Evolutionary conservation across 2,113 vertebrate genomes (phyloP).

Genomic region (Malurus alboscapulatus): DNA sequence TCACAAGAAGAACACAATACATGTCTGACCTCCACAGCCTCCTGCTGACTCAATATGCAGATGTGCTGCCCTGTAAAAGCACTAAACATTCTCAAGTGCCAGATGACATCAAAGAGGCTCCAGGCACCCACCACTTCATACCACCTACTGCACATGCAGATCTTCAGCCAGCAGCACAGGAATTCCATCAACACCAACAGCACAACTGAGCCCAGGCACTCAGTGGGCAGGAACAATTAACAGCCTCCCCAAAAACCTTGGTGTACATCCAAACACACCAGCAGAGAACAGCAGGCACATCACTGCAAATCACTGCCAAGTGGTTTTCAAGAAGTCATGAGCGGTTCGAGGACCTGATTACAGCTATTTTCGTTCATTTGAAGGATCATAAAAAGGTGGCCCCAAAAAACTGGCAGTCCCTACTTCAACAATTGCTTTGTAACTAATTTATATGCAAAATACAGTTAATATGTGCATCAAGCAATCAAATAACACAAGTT

Average conservation of each 20-base stretch:
- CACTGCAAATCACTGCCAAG: not conserved
- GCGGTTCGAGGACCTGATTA: not conserved
- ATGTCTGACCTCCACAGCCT: not conserved
- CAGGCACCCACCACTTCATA: not conserved
- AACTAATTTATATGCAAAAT: not conserved
- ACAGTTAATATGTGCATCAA: not conserved
- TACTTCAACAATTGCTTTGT: not conserved
- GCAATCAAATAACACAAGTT: not conserved
- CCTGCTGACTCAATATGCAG: fast-evolving
- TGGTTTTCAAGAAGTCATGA: not conserved
- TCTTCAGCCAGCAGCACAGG: not conserved
- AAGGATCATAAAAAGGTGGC: not conserved
- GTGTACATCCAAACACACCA: not conserved
- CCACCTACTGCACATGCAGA: not conserved
- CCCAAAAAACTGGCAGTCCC: not conserved
- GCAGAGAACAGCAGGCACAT: not conserved
- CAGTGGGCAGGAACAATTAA: not conserved
- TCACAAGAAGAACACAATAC: not conserved
- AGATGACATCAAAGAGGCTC: not conserved
- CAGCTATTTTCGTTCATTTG: not conserved
- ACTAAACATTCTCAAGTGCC: not conserved
- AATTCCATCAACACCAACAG: not conserved
- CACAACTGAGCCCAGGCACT: not conserved
- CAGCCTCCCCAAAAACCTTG: not conserved
- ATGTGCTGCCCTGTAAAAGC: not conserved